A percentile compares a stretch with the other conserved stretches of the same genome.
These are phyloP conservation scores for Aphrocallistes beatrix DNA, from an alignment of 37 sponge, comb jelly and placozoan species.

Conservation along the genomic window DNA sequence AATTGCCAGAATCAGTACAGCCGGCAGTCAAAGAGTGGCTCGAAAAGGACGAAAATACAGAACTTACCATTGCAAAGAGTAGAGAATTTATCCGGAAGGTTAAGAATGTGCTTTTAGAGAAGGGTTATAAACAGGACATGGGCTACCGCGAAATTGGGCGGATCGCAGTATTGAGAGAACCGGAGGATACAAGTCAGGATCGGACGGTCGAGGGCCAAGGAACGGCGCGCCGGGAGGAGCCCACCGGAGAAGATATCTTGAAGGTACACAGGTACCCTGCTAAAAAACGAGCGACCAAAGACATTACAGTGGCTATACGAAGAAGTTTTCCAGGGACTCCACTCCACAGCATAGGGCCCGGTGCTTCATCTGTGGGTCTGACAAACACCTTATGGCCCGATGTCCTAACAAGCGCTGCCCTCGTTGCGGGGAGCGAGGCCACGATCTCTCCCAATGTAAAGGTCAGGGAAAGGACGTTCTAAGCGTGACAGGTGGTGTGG, in stretches of 20 bases:
- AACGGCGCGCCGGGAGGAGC: not conserved
- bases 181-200: not conserved
- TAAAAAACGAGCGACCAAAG: no score
- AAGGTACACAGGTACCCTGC: not conserved
- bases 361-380: no score
- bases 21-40: not conserved
- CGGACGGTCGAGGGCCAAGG: not conserved
- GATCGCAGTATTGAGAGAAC: not conserved
- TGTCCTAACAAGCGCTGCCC: not conserved
- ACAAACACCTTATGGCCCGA: no score
- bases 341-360: no score
- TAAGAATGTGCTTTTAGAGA: not conserved
- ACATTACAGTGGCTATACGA: not conserved
- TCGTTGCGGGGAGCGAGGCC: not conserved
- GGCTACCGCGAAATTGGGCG: not conserved
- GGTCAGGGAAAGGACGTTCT: not conserved
- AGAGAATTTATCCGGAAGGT: not conserved
- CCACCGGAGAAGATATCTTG: not conserved
- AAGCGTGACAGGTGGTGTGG: not conserved
- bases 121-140: not conserved
- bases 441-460: not conserved
- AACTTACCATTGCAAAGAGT: not conserved
- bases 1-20: not conserved
- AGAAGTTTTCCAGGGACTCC: not conserved
- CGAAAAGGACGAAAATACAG: conserved; percentile 7